Percentiles rank a stretch among this genome's conserved stretches.
phyloP scores from a whole-genome alignment of 2,888 invertebrate genomes.

The Caradrina kadenii region DNA sequence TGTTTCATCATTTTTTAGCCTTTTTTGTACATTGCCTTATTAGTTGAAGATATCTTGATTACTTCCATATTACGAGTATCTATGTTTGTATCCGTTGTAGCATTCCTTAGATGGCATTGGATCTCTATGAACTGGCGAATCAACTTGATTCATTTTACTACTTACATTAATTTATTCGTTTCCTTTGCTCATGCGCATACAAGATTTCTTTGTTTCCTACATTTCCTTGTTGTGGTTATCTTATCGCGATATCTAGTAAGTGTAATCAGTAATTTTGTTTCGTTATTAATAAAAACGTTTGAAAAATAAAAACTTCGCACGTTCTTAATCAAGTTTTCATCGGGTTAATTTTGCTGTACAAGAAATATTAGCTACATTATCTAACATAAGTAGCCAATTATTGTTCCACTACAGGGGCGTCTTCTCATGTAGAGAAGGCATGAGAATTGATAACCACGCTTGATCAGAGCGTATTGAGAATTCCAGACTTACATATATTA shows the following conservation, averaged over 20 bases:
- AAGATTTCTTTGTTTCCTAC: conserved; percentile 30
- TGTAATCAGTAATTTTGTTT: conserved; percentile 10
- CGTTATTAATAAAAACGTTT: neutral
- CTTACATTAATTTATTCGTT: conserved; percentile 29
- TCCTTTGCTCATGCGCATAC: conserved; percentile 23
- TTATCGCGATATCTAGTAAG: conserved; percentile 15
- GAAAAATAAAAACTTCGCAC: neutral
- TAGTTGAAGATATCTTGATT: conserved; percentile 32
- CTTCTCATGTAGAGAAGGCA: too few species aligned
- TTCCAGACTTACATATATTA: too few species aligned
- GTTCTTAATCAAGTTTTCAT: neutral
- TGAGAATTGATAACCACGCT: too few species aligned
- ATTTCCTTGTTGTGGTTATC: conserved; percentile 23
- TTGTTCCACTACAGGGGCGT: too few species aligned
- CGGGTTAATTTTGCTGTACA: neutral
- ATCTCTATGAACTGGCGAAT: conserved; percentile 32
- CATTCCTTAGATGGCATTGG: conserved; percentile 51
- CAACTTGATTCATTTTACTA: conserved; percentile 31
- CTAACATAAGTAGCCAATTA: too few species aligned
- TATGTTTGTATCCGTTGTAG: conserved; percentile 39
- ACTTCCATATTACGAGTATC: conserved; percentile 17
- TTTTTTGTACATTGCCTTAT: conserved; percentile 35
- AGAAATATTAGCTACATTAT: neutral
- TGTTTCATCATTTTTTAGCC: conserved; percentile 17
- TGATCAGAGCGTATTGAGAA: too few species aligned